phyloP scores from a whole-genome alignment of 2,888 invertebrate genomes.

The Cheilosia grossa region DNA sequence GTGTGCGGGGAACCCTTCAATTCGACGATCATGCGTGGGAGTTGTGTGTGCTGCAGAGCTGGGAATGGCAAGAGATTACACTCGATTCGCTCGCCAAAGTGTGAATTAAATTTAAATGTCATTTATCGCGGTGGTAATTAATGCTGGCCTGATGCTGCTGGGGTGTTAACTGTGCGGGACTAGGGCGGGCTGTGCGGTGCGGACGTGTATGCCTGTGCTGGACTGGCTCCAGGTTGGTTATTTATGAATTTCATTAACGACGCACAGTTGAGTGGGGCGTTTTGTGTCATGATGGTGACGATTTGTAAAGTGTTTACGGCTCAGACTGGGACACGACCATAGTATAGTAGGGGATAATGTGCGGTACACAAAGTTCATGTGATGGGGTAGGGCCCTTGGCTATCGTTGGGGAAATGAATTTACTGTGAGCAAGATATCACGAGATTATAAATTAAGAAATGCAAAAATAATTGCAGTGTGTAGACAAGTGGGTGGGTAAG shows the following conservation, averaged over 20 bases:
- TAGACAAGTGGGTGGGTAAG: slow-evolving; percentile 5
- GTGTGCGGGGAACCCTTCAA: slow-evolving; percentile 40
- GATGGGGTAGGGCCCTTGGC: slow-evolving; percentile 40
- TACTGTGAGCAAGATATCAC: slow-evolving; percentile 62
- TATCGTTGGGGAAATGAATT: slow-evolving; percentile 60
- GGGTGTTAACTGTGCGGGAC: slow-evolving; percentile 42
- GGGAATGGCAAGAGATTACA: slow-evolving; percentile 47
- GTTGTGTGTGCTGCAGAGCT: slow-evolving; percentile 61
- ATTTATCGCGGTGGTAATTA: slow-evolving; percentile 76
- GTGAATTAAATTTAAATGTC: slow-evolving; percentile 76
- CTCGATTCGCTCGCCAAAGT: slow-evolving; percentile 73
- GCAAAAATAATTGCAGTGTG: slow-evolving; percentile 44
- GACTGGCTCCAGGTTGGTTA: slow-evolving; percentile 64
- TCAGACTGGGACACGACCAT: slow-evolving; percentile 4
- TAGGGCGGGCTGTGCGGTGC: slow-evolving; percentile 23
- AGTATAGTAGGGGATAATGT: not conserved
- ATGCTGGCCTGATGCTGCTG: slow-evolving; percentile 62
- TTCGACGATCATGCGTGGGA: slow-evolving; percentile 69
- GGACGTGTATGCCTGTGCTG: not conserved
- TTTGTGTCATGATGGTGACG: slow-evolving; percentile 70
- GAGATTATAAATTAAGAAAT: slow-evolving; percentile 65
- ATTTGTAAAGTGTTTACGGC: slow-evolving; percentile 70
- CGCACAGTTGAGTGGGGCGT: slow-evolving; percentile 70
- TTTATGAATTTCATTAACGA: slow-evolving; percentile 75
- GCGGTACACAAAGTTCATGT: slow-evolving; percentile 20